Conservation (phyloP, 2,888 invertebrate species). For the Nephrotoma flavescens region DNA sequence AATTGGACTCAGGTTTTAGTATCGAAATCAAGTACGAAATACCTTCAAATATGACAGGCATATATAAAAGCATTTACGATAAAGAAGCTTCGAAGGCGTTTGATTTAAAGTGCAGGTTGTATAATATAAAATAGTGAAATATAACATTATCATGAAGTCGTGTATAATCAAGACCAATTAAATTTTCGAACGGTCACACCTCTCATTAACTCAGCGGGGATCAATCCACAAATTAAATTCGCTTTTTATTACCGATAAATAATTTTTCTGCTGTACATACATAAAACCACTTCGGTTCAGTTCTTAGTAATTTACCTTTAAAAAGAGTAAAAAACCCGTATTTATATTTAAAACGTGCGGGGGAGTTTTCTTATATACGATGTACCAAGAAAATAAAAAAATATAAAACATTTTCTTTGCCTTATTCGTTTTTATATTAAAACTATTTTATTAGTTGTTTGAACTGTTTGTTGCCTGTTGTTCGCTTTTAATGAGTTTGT, state of each 20-base stretch:
- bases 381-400: neutral
- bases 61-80: no score
- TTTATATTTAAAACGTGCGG: neutral
- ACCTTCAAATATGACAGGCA: no score
- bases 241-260: neutral
- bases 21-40: no score
- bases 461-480: neutral
- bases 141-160: neutral
- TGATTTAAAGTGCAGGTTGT: no score
- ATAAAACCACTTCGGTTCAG: neutral
- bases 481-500: constrained; percentile 2
- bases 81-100: no score
- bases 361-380: neutral
- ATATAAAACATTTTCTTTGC: neutral
- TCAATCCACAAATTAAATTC: neutral
- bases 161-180: neutral
- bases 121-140: neutral
- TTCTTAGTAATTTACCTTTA: neutral
- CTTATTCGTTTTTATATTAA: neutral
- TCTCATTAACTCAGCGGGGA: neutral
- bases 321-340: neutral
- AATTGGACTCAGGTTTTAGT: no score
- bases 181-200: neutral
- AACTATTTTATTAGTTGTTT: constrained; percentile 1
- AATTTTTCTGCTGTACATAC: neutral